Conservation (phyloP, 2,113 vertebrate genomes). For the Brachypteracias leptosomus region DNA sequence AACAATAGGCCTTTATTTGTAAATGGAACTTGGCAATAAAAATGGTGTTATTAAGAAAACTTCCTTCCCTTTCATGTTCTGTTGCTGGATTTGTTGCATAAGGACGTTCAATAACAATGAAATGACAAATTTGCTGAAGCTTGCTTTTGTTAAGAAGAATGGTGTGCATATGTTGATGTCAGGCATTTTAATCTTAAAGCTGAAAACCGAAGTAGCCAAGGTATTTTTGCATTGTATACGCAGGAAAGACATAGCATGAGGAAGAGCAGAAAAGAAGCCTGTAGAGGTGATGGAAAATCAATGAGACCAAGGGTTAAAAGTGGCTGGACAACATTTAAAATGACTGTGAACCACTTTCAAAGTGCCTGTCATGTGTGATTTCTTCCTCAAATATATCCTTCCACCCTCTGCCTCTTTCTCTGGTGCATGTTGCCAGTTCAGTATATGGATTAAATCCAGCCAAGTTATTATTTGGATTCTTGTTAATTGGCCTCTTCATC, state of each 20-base stretch:
- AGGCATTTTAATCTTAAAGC: not conserved
- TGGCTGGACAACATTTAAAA: not conserved
- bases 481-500: slow-evolving; percentile 19
- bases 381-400: not conserved
- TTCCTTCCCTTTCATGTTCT: not conserved
- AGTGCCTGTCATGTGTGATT: not conserved
- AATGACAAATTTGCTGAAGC: not conserved
- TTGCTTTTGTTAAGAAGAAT: not conserved
- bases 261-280: not conserved
- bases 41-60: slow-evolving; percentile 36
- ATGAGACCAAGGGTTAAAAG: not conserved
- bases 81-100: not conserved
- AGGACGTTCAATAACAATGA: not conserved
- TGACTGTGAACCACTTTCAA: not conserved
- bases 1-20: slow-evolving; percentile 63
- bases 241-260: not conserved
- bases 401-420: not conserved
- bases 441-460: slow-evolving; percentile 10
- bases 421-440: not conserved
- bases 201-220: not conserved
- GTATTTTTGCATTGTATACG: not conserved
- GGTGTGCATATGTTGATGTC: not conserved
- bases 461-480: not conserved
- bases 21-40: slow-evolving; percentile 75
- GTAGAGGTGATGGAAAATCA: not conserved